Percentiles rank a stretch among this genome's conserved stretches.
Evolutionary conservation across 2,888 invertebrate genomes (phyloP).

Genomic region (Glyphotaelius pellucidus): DNA sequence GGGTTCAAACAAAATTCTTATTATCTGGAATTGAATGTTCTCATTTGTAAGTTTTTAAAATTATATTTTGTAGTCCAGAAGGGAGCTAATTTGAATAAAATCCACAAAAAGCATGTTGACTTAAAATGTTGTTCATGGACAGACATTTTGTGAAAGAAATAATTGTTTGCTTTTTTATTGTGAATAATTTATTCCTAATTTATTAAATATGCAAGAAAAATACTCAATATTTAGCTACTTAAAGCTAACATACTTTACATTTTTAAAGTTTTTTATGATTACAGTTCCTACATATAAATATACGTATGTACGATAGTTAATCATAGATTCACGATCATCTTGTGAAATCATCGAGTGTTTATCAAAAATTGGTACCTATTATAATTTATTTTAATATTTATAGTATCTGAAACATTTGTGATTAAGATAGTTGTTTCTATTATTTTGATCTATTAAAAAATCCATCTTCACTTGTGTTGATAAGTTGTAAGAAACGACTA

Average conservation of each 20-base stretch:
- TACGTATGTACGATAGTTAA: neutral
- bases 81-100: neutral
- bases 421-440: neutral
- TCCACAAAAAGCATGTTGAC: neutral
- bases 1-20: neutral
- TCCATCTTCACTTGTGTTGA: neutral
- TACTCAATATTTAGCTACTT: conserved; percentile 37
- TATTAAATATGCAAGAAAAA: conserved; percentile 31
- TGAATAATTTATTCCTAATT: neutral
- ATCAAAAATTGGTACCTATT: neutral
- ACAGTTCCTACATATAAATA: neutral
- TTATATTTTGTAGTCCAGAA: neutral
- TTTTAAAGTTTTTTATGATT: neutral
- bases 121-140: neutral
- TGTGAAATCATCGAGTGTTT: neutral
- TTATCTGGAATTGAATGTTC: neutral
- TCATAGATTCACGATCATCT: neutral
- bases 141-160: neutral
- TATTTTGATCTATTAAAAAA: neutral
- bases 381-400: neutral
- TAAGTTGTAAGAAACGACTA: neutral
- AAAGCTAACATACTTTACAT: neutral
- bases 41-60: neutral
- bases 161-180: neutral
- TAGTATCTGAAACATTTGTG: neutral